Conservation (phyloP, 2,113 vertebrate species). For the Triplophysa tibetana region DNA sequence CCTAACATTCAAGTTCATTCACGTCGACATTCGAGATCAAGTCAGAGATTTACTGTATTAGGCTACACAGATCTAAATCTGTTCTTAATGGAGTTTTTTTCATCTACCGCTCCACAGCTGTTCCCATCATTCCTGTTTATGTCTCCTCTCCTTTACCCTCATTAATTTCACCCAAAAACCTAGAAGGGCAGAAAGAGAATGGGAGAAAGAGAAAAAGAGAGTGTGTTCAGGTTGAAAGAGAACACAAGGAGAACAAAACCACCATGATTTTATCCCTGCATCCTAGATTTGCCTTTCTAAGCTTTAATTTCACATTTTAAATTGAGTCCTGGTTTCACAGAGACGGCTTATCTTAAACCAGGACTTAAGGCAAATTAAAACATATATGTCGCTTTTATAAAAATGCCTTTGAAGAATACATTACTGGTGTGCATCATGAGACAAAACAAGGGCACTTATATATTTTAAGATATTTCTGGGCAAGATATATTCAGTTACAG, state of each 20-base stretch:
- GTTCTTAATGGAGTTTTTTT: constrained; percentile 28
- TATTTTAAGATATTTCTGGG: too few relatives aligned
- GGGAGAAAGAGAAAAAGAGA: background rate
- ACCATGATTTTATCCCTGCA: background rate
- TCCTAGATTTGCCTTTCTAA: constrained; percentile 25
- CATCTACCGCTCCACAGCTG: constrained; percentile 30
- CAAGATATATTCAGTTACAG: too few relatives aligned
- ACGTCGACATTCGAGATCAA: background rate
- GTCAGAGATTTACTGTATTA: background rate
- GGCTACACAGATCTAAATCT: background rate
- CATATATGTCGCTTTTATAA: too few relatives aligned
- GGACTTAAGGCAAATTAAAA: too few relatives aligned
- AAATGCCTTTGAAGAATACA: too few relatives aligned
- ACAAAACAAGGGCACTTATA: too few relatives aligned
- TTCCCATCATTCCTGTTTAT: constrained; percentile 46
- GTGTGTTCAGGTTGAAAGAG: too few relatives aligned
- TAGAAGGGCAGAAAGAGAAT: background rate
- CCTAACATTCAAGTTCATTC: background rate
- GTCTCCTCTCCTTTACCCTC: constrained; percentile 26
- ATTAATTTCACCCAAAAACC: constrained; percentile 35
- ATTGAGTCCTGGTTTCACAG: background rate
- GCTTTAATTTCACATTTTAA: constrained; percentile 25
- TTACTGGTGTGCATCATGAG: too few relatives aligned
- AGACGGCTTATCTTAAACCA: too few relatives aligned
- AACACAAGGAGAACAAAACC: background rate